Base-by-base conservation (phyloP, 2,797 vertebrate species). In the Lutjanus campechanus region DNA sequence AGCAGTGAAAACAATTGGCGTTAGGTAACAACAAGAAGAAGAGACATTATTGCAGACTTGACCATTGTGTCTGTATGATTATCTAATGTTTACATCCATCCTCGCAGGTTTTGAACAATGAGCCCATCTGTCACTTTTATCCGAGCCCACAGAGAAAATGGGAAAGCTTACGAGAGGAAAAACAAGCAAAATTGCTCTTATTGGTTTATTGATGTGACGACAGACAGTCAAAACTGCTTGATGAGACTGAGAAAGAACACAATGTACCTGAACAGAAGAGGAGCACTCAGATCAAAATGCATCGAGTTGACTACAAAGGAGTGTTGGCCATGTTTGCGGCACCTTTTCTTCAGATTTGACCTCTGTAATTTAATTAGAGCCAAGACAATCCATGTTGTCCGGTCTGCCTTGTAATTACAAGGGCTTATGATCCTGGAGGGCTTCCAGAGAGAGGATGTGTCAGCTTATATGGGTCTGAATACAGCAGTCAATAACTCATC, bases 401-500 rank as follows among this genome's bases (percentile, higher is more conserved):
- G 15, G 66, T 56, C 60, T 66, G 65, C 51, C 73, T 78, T 85
- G 89, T 88, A 85, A 89, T 90, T 88, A 89, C 83, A 73, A 73
- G 46, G 70, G 66, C 69, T 81, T 81, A 60, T 84, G 79, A 85
- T 80, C 65, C 69, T 68, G 87, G 79, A 84, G 40, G 58, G 68
- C 63, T 81, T 77, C 77, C 85, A 83, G 54, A 77, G 11, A 68
- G 79, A 85, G 81, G 79, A 85, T 63, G 84, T 70, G 89, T 89
- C 85, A 19, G 78, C 61, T 90, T 83, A 72, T 69, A 71, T 43
- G 61, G 74, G 41, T 91, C 74, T 84, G 73, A 88, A 86, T 74
- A 49, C 71, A 73, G 80, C 78, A 76, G 89, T 94, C 94, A 90
- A 93, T 93, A 93, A 87, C 81, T 90, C 92, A 92, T 94, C 91